These are phyloP conservation scores for Anticlea derivata DNA, from an alignment of 2,888 invertebrate genomes.

Conservation along the genomic window DNA sequence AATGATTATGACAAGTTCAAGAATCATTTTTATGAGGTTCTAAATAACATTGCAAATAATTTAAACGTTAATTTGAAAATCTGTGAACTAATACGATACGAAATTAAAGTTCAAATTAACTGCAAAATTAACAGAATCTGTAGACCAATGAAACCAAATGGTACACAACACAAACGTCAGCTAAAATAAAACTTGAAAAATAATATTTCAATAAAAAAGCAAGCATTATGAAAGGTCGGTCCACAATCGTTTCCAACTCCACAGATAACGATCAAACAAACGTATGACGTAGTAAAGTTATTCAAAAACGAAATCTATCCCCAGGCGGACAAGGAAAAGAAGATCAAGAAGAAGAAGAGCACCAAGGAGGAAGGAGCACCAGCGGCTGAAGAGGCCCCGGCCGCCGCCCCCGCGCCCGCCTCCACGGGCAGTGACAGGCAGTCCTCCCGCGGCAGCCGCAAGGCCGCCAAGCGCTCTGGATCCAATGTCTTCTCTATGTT, in stretches of 20 bases:
- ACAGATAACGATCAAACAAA: not conserved
- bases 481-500: conserved; percentile 99
- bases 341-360: conserved; percentile 92
- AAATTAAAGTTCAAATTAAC: too few species aligned
- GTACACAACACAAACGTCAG: too few species aligned
- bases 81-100: too few species aligned
- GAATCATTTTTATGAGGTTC: too few species aligned
- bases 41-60: too few species aligned
- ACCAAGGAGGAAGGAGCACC: conserved; percentile 86
- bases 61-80: too few species aligned
- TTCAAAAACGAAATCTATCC: conserved; percentile 30
- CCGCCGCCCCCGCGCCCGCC: conserved; percentile 84
- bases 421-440: conserved; percentile 85
- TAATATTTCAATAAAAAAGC: not conserved
- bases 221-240: too few species aligned
- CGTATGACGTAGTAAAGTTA: not conserved
- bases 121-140: too few species aligned
- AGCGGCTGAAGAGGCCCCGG: conserved; percentile 86
- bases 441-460: conserved; percentile 92
- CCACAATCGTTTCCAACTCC: not conserved
- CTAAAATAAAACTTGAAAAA: too few species aligned
- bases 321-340: conserved; percentile 97
- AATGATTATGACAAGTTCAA: too few species aligned
- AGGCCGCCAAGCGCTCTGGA: conserved; percentile 94
- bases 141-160: too few species aligned